Base-by-base conservation (phyloP, 2,797 vertebrate genomes). In the Poecilia velifera region DNA sequence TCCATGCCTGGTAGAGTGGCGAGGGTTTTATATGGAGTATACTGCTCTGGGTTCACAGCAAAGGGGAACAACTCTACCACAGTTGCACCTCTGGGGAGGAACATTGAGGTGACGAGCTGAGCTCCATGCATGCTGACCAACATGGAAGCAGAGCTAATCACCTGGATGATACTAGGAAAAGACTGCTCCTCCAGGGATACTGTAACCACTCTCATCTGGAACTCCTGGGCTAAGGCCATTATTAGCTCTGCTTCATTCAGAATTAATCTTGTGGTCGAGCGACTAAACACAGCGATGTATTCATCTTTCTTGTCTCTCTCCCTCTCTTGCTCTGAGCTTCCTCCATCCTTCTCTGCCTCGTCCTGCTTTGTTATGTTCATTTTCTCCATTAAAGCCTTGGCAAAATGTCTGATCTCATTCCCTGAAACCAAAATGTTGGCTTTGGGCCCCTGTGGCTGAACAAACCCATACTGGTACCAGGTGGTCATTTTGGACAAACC, bases 391-490 rank as follows among this genome's bases (percentile, higher is more conserved):
- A 99, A 76, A 85, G 96, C 95, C 14, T 84, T 94, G 0, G 97
- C 94, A 84, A 99, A 99, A 89, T 98, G 97, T 4, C 97, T 96
- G 88, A 99, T 97, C 95, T 99, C 98, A 0, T 96, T 97, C 57
- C 98, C 98, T 0, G 98, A 99, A 80, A 99, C 96, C 46, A 99
- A 90, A 90, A 99, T 97, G 92, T 99, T 99, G 78, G 98, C 98
- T 91, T 99, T 99, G 0, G 98, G 98, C 4, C 98, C 98, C 87
- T 99, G 98, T 0, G 98, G 98, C 87, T 99, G 98, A 36, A 98
- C 97, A 81, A 99, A 99, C 14, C 98, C 98, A 0, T 99, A 99
- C 86, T 99, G 98, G 92, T 99, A 99, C 98, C 98, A 99, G 20
- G 98, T 99, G 72, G 98, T 99, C 95, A 96, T 95, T 94, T 99